Percentiles rank a stretch among this genome's conserved stretches.
Evolutionary conservation across 2,888 invertebrate species (phyloP).

Genomic region (Mythimna loreyi): DNA sequence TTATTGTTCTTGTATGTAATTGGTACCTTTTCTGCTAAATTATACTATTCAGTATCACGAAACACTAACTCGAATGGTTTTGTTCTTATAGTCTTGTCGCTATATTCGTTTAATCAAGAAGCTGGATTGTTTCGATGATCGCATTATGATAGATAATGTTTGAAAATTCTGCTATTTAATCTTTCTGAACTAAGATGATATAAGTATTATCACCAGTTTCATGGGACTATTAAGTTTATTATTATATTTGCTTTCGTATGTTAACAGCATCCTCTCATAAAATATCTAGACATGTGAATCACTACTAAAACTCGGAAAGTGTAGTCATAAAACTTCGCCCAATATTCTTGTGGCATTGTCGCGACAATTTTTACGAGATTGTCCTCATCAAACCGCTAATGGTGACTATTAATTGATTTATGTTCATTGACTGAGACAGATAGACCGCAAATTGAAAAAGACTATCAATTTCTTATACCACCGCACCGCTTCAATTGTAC

Average conservation of each 20-base stretch:
- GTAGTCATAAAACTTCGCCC: slow-evolving; percentile 5
- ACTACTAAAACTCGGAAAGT: background rate
- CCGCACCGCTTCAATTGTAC: slow-evolving; percentile 41
- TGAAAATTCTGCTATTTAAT: too few species aligned
- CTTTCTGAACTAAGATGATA: background rate
- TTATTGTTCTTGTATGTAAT: too few species aligned
- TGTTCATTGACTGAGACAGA: slow-evolving; percentile 59
- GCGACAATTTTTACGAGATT: slow-evolving; percentile 45
- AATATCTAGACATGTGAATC: slow-evolving; percentile 24
- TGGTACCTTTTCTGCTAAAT: too few species aligned
- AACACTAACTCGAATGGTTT: too few species aligned
- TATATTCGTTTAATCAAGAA: too few species aligned
- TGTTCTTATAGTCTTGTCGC: too few species aligned
- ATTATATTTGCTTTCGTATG: background rate
- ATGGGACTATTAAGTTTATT: background rate
- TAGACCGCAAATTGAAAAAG: slow-evolving; percentile 40
- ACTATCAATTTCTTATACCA: slow-evolving; percentile 42
- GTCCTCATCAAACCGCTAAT: slow-evolving; percentile 39
- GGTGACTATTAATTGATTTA: slow-evolving; percentile 62
- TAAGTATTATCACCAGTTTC: background rate
- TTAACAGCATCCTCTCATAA: slow-evolving; percentile 1
- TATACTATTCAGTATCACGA: too few species aligned
- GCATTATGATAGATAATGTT: too few species aligned
- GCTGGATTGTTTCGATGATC: too few species aligned
- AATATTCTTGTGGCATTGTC: slow-evolving; percentile 37